Base-by-base conservation (phyloP, 2,113 vertebrate species). In the Oncorhynchus keta region DNA sequence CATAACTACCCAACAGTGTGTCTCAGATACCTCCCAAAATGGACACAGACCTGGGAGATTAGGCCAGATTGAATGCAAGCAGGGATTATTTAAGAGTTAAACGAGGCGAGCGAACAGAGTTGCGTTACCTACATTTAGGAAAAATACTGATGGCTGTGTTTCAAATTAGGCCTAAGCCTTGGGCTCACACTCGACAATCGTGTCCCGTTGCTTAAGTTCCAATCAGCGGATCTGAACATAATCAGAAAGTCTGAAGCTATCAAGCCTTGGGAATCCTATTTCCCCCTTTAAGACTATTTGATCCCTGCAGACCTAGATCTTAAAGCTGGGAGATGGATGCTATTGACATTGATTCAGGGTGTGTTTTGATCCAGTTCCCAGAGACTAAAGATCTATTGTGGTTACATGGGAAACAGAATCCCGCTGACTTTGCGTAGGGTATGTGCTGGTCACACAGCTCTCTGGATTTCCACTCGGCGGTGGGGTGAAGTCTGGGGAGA, bases 81-180 rank as follows among this genome's bases (percentile, higher is more conserved):
- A 62, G 59, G n/a, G n/a, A 62, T 62, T 22, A 22, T n/a, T 84
- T 88, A 86, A 83, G 90, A 81, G 89, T 87, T 84, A 93, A 90
- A 90, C 83, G 86, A 91, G 93, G 90, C 87, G 89, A 62, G n/a
- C 59, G 2, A 62, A 22, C 59, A 22, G 51, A 84, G 86, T 92
- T 92, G 90, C 83, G 88, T 93, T 88, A 90, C 88, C 87, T 84
- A 80, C 85, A 87, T 88, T 83, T 81, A 90, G 81, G 83, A 45
- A 75, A 83, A 68, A 90, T 7, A 55, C 51, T 55, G 51, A 55
- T 55, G 5, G 51, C 51, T 55, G 51, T 55, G 14, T 55, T 55
- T 55, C 14, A 55, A 55, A 18, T 55, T 18, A 86, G 79, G 87
- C 83, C 87, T 90, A 86, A 80, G 87, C 83, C 87, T 91, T 87